Evolutionary conservation across 2,113 vertebrate genomes (phyloP), one percentile per base, ranked within the genome.

Genomic region (Erythrocebus patas): DNA sequence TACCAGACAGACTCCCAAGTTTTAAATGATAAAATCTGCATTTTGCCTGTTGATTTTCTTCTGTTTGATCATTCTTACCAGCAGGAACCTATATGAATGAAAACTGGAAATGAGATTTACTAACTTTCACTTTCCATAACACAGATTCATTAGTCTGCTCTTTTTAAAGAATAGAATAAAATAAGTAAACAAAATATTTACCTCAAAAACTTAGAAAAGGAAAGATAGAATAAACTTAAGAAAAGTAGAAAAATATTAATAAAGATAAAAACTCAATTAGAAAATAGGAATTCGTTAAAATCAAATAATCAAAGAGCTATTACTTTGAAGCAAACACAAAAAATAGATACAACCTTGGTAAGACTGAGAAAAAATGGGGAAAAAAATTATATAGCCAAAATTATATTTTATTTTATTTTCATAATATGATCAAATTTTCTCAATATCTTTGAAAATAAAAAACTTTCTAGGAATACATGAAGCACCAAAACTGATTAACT

Each of bases 361-460:
- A 86, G 22, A 16, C 9, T 75, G 68, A 92, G 18, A 2, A 85
- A 76, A 95, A 81, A 3, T 52, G 6, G 82, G 38, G 83, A 91
- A 93, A 85, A 55, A 43, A 93, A 92, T 79, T 66, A 85, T 55
- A 81, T 43, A 50, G 80, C 2, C 35, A 96, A 10, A 95, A 94
- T 52, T 86, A 5, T 75, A 85, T 55, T 79, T 59, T 6, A 93
- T 30, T 81, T 89, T 61, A 72, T 90, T 85, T 97, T 78, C 85
- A 0, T 79, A 90, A 87, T 68, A 83, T 75, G 76, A 78, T 38
- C 61, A 84, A 83, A 79, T 91, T 85, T 90, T 88, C 59, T 90
- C 20, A 61, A 0, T 79, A 79, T 93, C 22, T 79, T 55, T 82
- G 57, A 96, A 95, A 96, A 93, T 94, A 72, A 96, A 76, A 38